Percentiles rank a stretch among this genome's conserved stretches.
phyloP scores from a whole-genome alignment of 2,113 vertebrate genomes.

The Seriola quinqueradiata region DNA sequence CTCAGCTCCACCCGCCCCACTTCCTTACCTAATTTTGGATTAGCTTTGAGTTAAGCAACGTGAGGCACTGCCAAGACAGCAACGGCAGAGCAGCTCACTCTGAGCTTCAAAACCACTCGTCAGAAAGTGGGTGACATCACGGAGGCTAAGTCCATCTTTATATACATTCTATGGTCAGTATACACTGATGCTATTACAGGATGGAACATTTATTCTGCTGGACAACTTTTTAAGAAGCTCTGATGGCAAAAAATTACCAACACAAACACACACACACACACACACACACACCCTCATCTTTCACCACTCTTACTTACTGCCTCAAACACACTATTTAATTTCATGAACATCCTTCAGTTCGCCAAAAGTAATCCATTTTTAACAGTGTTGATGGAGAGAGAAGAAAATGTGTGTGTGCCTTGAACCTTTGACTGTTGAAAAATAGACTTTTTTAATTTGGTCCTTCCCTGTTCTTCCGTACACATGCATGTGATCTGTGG shows the following conservation, averaged over 20 bases:
- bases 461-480: conserved; percentile 38
- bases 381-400: conserved; percentile 43
- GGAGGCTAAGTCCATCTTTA: no score
- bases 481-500: conserved; percentile 6
- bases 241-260: background rate
- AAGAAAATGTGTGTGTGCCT: conserved; percentile 35
- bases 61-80: no score
- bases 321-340: conserved; percentile 17
- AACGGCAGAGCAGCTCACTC: no score
- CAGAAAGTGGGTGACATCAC: no score
- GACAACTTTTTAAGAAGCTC: background rate
- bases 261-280: background rate
- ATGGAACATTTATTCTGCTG: background rate
- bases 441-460: conserved; percentile 51
- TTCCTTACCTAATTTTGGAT: no score
- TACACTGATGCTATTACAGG: background rate
- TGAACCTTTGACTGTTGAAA: conserved; percentile 62
- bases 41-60: no score
- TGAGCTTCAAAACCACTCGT: no score
- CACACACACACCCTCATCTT: background rate
- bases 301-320: background rate
- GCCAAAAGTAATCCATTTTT: conserved; percentile 54
- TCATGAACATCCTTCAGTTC: conserved; percentile 32
- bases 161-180: background rate
- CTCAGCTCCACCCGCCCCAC: no score